These are phyloP conservation scores for Hyposmocoma kahamanoa DNA, from an alignment of 1,140 invertebrate species.

Conservation along the genomic window DNA sequence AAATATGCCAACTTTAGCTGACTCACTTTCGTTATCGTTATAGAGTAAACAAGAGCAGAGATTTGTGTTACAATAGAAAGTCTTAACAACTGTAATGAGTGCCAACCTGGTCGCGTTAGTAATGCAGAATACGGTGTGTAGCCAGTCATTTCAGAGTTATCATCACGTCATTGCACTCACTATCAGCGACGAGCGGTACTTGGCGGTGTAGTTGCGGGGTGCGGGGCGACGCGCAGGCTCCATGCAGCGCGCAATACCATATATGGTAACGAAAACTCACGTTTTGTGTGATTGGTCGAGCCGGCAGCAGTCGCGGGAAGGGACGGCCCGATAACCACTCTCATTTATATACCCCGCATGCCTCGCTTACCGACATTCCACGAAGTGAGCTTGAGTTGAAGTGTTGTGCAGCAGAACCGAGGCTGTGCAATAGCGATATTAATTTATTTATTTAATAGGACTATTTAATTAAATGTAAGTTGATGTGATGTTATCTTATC, in stretches of 20 bases:
- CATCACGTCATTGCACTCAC: constrained; percentile 46
- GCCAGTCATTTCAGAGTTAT: constrained; percentile 39
- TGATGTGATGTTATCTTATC: constrained; percentile 24
- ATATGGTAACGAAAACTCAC: constrained; percentile 70
- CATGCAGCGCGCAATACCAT: constrained; percentile 64
- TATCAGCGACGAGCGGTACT: constrained; percentile 43
- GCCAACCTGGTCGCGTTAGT: no score
- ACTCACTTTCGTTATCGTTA: no score
- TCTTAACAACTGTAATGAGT: no score
- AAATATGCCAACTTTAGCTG: no score
- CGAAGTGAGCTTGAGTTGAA: constrained; percentile 63
- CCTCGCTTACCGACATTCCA: constrained; percentile 62
- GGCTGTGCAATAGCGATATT: constrained; percentile 69
- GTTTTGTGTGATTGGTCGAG: constrained; percentile 58
- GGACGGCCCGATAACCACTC: constrained; percentile 62
- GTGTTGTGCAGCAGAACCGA: constrained; percentile 63
- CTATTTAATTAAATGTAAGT: constrained; percentile 72
- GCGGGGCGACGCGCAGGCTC: constrained; percentile 60
- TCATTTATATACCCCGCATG: constrained; percentile 64
- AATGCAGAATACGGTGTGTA: no score
- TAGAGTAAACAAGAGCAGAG: no score
- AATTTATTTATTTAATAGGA: constrained; percentile 71
- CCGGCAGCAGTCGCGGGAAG: constrained; percentile 46
- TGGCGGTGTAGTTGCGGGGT: constrained; percentile 10
- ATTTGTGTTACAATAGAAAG: no score